Conservation (phyloP, 1,140 invertebrate species). For the Drosophila serrata region DNA sequence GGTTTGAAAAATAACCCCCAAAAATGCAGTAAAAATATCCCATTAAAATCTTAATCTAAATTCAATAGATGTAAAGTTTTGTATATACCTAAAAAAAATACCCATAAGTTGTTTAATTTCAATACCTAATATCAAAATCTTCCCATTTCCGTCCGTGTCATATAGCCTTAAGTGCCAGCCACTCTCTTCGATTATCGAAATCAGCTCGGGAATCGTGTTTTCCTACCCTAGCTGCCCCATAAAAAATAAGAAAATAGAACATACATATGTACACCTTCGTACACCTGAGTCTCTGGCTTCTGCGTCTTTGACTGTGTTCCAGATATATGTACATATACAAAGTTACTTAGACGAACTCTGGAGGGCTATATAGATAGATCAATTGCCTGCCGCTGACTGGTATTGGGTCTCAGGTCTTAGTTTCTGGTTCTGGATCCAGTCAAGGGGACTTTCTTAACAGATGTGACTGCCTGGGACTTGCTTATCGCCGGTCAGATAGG, state of each 20-base stretch:
- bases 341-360: conserved; percentile 34
- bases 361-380: conserved; percentile 56
- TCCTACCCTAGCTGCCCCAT: conserved; percentile 24
- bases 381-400: conserved; percentile 29
- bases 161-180: neutral
- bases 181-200: conserved; percentile 30
- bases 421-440: conserved; percentile 12
- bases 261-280: neutral
- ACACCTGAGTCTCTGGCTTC: conserved; percentile 18
- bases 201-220: conserved; percentile 27
- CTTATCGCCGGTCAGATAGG: conserved; percentile 45
- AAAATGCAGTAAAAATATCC: too few species aligned
- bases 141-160: neutral
- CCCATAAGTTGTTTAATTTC: neutral
- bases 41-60: neutral
- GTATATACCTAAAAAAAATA: neutral
- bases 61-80: neutral
- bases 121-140: too few species aligned
- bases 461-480: conserved; percentile 23
- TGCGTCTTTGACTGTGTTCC: conserved; percentile 34
- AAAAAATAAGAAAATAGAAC: conserved; percentile 14
- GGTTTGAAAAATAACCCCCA: too few species aligned
- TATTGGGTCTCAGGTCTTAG: neutral
- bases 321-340: conserved; percentile 14
- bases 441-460: conserved; percentile 52